Evolutionary conservation across 2,888 invertebrate species (phyloP).

Genomic region (Xanthia icteritia): DNA sequence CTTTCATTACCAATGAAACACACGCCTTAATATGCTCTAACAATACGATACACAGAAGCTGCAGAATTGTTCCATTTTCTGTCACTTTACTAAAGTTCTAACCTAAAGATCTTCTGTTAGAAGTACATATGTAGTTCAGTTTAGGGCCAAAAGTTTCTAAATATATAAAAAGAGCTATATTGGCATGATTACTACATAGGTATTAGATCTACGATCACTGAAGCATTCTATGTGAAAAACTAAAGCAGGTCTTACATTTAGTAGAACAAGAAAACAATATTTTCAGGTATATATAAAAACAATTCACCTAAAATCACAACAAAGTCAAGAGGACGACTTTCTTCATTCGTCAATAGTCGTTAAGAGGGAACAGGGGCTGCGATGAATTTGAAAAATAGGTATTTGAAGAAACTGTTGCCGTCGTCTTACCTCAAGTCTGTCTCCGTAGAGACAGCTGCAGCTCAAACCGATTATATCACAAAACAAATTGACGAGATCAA

Average conservation of each 20-base stretch:
- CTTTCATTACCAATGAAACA: background rate
- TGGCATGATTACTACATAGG: background rate
- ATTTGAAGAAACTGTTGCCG: no score
- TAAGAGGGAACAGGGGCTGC: no score
- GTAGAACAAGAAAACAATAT: background rate
- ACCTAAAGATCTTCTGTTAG: background rate
- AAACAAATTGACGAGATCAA: no score
- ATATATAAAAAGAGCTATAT: background rate
- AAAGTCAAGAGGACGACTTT: background rate
- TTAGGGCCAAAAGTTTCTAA: background rate
- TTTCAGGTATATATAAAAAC: no score
- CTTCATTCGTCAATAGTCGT: slow-evolving; percentile 2
- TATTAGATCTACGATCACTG: background rate
- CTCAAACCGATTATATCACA: no score
- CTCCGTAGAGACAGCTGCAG: no score
- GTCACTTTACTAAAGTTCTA: background rate
- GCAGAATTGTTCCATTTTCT: slow-evolving; percentile 13
- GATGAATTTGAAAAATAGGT: no score
- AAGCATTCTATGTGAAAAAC: background rate
- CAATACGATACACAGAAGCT: slow-evolving; percentile 13
- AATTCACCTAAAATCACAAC: background rate
- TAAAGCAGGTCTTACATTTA: background rate
- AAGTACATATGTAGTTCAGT: background rate
- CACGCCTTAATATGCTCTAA: background rate
- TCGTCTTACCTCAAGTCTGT: no score